phyloP scores from a whole-genome alignment of 2,797 vertebrate species.

The Crypturellus tataupa region DNA sequence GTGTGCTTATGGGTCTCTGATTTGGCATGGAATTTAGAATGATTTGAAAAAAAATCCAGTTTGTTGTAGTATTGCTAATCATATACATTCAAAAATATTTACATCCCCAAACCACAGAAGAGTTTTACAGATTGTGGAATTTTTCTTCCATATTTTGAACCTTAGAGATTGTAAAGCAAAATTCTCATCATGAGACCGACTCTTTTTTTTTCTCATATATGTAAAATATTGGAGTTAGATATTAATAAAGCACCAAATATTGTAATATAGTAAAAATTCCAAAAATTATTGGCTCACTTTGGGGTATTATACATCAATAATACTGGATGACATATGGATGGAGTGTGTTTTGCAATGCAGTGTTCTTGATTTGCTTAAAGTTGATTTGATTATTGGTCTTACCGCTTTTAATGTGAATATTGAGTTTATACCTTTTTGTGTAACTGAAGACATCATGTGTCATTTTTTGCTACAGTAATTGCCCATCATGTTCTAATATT shows the following conservation, averaged over 20 bases:
- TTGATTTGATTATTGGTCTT: not conserved
- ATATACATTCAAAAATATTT: not conserved
- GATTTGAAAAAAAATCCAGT: not conserved
- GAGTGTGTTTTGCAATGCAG: not conserved
- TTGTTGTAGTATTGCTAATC: not conserved
- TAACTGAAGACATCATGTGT: not conserved
- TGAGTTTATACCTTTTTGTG: not conserved
- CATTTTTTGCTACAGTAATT: not conserved
- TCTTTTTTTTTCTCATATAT: not conserved
- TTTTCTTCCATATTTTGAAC: not conserved
- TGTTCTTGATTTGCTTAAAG: not conserved
- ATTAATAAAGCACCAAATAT: slow-evolving; percentile 2
- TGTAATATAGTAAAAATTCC: not conserved
- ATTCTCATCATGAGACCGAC: not conserved
- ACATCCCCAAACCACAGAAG: not conserved
- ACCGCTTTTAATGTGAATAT: not conserved
- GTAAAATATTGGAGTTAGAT: not conserved
- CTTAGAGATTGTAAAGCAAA: not conserved
- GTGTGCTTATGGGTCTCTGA: not conserved
- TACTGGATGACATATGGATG: not conserved
- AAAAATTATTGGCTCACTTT: not conserved
- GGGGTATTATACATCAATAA: not conserved
- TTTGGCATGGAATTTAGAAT: not conserved
- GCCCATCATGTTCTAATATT: not conserved
- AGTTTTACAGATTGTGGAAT: not conserved